phyloP scores from a whole-genome alignment of 2,113 vertebrate genomes.

The Phaetusa simplex region DNA sequence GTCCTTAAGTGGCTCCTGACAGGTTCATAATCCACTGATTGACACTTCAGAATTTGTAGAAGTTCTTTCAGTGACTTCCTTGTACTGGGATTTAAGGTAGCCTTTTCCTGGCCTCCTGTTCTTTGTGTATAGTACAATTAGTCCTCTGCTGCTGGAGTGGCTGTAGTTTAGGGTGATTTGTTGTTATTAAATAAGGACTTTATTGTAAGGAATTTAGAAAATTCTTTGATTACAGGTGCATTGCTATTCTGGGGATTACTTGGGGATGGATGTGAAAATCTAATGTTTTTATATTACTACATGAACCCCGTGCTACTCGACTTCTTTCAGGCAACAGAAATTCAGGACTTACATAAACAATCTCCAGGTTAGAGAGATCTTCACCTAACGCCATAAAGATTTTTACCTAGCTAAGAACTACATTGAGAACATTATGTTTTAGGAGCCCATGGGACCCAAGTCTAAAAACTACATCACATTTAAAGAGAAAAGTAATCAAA shows the following conservation, averaged over 20 bases:
- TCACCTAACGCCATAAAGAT: not conserved
- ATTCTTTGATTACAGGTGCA: not conserved
- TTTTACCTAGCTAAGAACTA: not conserved
- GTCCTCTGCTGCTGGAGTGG: not conserved
- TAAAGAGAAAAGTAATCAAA: not conserved
- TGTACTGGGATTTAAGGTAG: not conserved
- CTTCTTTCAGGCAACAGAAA: not conserved
- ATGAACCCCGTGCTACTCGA: not conserved
- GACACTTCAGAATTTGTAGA: not conserved
- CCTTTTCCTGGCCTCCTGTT: not conserved
- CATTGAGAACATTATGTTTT: not conserved
- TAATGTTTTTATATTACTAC: not conserved
- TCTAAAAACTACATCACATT: not conserved
- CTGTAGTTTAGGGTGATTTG: not conserved
- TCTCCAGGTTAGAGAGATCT: not conserved
- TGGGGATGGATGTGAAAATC: not conserved
- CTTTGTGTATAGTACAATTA: not conserved
- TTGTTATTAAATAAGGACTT: not conserved
- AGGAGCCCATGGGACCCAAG: not conserved
- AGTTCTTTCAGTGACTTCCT: not conserved
- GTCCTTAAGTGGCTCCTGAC: not conserved
- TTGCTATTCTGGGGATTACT: not conserved
- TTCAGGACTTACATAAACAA: not conserved
- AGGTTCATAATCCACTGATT: not conserved
- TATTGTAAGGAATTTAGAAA: not conserved